Conservation (phyloP, 2,888 invertebrate genomes). For the Rhodophaea formosa region DNA sequence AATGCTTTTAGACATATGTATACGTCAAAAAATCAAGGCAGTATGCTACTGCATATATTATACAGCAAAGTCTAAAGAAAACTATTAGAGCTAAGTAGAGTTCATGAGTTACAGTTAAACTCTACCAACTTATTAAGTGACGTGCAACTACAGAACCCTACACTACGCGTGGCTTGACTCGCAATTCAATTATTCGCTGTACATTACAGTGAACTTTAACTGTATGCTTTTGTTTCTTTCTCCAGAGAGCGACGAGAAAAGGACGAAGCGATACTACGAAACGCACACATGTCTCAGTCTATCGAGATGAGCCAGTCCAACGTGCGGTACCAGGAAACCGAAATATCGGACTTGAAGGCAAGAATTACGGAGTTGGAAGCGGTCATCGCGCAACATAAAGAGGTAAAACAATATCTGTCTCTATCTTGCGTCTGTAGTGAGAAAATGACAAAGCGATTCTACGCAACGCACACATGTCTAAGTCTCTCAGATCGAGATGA, state of each 20-base stretch:
- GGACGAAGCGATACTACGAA: slow-evolving; percentile 87
- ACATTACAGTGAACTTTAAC: no score
- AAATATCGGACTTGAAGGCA: slow-evolving; percentile 81
- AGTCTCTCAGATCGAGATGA: slow-evolving; percentile 88
- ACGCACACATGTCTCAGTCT: slow-evolving; percentile 91
- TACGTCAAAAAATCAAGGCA: no score
- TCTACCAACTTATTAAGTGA: no score
- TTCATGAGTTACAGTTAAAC: no score
- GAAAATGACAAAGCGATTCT: slow-evolving; percentile 88
- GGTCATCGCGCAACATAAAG: slow-evolving; percentile 76
- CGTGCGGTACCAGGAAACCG: slow-evolving; percentile 84
- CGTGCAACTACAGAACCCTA: no score
- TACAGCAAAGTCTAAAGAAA: no score
- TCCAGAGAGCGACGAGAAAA: slow-evolving; percentile 87
- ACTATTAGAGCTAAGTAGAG: no score
- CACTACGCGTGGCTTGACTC: no score
- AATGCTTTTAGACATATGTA: no score
- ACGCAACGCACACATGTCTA: slow-evolving; percentile 91
- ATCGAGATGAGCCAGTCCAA: slow-evolving; percentile 88
- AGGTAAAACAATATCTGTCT: slow-evolving; percentile 45
- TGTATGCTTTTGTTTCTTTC: slow-evolving; percentile 11
- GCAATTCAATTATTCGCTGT: no score
- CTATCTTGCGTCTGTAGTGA: background rate
- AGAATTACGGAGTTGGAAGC: slow-evolving; percentile 80
- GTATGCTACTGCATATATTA: no score